A percentile compares a stretch with the other conserved stretches of the same genome.
Evolutionary conservation across 2,113 vertebrate genomes (phyloP).

Genomic region (human): DNA sequence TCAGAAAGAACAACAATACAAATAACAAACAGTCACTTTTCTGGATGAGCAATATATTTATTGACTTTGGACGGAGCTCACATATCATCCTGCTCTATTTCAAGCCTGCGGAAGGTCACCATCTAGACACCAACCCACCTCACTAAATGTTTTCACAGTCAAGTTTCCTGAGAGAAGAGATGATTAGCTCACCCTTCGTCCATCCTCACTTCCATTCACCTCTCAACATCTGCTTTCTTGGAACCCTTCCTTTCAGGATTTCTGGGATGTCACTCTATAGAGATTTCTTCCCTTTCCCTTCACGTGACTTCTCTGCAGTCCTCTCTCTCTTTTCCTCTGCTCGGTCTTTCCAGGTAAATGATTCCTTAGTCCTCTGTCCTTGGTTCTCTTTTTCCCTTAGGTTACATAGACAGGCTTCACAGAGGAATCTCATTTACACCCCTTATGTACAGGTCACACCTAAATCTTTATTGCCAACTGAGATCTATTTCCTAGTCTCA

Average conservation of each 20-base stretch:
- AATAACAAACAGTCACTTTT: neutral
- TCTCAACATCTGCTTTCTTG: neutral
- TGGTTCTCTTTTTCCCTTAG: neutral
- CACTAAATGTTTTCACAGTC: neutral
- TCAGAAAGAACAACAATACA: neutral
- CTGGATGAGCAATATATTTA: neutral
- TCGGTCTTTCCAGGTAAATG: neutral
- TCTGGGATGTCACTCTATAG: too few relatives aligned
- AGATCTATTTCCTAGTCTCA: neutral
- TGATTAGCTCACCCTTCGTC: neutral
- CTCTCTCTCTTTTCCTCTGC: neutral
- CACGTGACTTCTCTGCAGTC: too few relatives aligned
- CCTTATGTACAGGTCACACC: too few relatives aligned
- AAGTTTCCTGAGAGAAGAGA: neutral
- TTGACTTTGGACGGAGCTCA: neutral
- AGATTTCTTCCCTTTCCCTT: neutral
- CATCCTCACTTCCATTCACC: neutral
- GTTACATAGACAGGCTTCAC: neutral
- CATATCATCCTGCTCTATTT: too few relatives aligned
- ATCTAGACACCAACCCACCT: fast-evolving
- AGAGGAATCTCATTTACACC: neutral
- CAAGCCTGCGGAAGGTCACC: neutral
- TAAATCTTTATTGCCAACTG: neutral
- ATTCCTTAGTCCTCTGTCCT: neutral
- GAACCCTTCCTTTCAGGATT: neutral